Conservation (phyloP, 2,797 vertebrate genomes). For the Rallus crepitans region DNA sequence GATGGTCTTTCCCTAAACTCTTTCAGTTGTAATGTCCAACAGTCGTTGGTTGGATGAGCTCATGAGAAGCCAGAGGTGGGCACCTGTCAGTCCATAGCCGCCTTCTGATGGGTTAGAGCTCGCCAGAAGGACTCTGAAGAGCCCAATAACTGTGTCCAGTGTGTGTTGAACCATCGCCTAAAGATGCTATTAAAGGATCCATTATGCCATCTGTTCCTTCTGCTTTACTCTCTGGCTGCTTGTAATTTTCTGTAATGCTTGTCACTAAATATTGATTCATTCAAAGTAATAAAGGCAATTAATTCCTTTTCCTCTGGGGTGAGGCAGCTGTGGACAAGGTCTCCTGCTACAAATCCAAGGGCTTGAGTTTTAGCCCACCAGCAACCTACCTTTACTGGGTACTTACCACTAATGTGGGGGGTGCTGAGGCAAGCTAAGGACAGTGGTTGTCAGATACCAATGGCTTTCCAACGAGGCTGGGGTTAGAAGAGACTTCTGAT, state of each 20-base stretch:
- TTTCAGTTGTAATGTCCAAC: not conserved
- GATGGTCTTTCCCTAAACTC: not conserved
- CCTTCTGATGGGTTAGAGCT: not conserved
- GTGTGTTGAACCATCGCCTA: not conserved
- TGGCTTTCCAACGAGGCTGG: not conserved
- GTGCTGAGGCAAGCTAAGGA: not conserved
- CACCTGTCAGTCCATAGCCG: fast-evolving
- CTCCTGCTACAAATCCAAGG: not conserved
- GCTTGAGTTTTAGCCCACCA: not conserved
- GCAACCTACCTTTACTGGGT: not conserved
- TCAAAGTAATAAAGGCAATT: not conserved
- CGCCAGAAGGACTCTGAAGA: not conserved
- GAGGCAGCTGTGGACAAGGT: not conserved
- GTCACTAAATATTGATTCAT: not conserved
- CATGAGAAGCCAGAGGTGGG: not conserved
- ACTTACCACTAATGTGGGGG: not conserved
- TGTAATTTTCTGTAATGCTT: not conserved
- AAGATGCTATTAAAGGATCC: conserved; percentile 30
- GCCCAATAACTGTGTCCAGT: not conserved
- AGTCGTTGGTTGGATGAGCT: not conserved
- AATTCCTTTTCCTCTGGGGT: not conserved
- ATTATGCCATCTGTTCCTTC: not conserved
- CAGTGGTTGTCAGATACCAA: not conserved
- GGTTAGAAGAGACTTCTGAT: not conserved
- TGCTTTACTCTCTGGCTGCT: not conserved